phyloP scores from a whole-genome alignment of 2,797 vertebrate genomes.

The Rhynchonycteris naso region DNA sequence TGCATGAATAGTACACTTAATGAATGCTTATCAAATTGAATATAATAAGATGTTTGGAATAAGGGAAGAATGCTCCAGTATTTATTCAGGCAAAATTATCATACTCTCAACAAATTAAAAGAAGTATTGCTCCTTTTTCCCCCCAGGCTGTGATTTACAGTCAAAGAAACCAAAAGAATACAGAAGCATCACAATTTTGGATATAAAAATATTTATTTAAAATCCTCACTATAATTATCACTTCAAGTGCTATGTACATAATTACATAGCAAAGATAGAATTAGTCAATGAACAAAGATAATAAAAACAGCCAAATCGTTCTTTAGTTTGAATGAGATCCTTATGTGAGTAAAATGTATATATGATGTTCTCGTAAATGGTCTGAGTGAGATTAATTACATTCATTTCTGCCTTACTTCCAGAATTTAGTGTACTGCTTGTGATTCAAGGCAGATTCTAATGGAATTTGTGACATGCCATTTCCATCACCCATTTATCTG shows the following conservation, averaged over 20 bases:
- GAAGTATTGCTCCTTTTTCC: neutral
- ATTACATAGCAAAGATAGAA: slow-evolving; percentile 72
- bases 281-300: slow-evolving; percentile 66
- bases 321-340: slow-evolving; percentile 62
- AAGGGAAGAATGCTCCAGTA: neutral
- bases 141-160: neutral
- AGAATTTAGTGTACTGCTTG: slow-evolving; percentile 7
- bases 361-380: slow-evolving; percentile 54
- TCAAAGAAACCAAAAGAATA: neutral
- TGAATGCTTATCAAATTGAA: neutral
- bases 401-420: slow-evolving; percentile 78
- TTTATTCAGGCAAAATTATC: neutral
- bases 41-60: neutral
- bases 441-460: slow-evolving; percentile 68
- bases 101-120: neutral
- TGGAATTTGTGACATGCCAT: slow-evolving; percentile 62
- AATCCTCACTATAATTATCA: slow-evolving; percentile 33
- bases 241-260: slow-evolving; percentile 51
- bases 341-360: slow-evolving; percentile 28
- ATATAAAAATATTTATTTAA: slow-evolving; percentile 20
- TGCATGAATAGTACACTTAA: neutral
- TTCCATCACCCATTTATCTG: slow-evolving; percentile 68
- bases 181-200: neutral
- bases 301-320: slow-evolving; percentile 43
- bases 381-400: slow-evolving; percentile 71